Conservation (phyloP, 2,113 vertebrate species). For the Gambusia holbrooki region DNA sequence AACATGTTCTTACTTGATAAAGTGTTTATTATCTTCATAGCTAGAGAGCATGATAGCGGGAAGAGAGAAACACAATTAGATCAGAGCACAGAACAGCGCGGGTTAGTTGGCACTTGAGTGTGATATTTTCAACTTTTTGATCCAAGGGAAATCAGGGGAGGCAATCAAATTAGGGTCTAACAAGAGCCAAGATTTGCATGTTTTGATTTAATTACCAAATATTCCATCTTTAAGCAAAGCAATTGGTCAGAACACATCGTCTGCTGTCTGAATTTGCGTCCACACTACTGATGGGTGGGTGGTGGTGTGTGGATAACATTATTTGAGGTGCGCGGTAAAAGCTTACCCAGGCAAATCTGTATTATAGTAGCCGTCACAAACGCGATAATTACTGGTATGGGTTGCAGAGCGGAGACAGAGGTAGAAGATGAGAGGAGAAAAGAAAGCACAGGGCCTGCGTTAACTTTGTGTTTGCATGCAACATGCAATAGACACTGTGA, state of each 20-base stretch:
- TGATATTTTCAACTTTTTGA: slow-evolving; percentile 78
- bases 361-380: slow-evolving; percentile 99
- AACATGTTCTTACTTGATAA: slow-evolving; percentile 99
- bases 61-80: slow-evolving; percentile 97
- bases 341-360: slow-evolving; percentile 99
- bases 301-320: slow-evolving; percentile 55
- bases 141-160: slow-evolving; percentile 56
- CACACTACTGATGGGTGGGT: slow-evolving; percentile 37
- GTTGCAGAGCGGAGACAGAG: slow-evolving; percentile 87
- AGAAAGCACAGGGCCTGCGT: slow-evolving; percentile 92
- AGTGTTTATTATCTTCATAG: slow-evolving; percentile 99
- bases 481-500: slow-evolving; percentile 87
- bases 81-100: slow-evolving; percentile 88
- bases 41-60: slow-evolving; percentile 99
- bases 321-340: slow-evolving; percentile 87
- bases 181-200: slow-evolving; percentile 34
- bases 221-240: slow-evolving; percentile 15
- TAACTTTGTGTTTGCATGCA: slow-evolving; percentile 92
- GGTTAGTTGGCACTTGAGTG: slow-evolving; percentile 87
- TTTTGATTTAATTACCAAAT: slow-evolving; percentile 54
- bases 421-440: slow-evolving; percentile 80
- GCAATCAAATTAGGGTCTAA: slow-evolving; percentile 45
- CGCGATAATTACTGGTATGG: slow-evolving; percentile 99
- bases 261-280: slow-evolving; percentile 39
- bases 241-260: slow-evolving; percentile 32